These are phyloP conservation scores for Caenorhabditis japonica DNA, from an alignment of 2,888 invertebrate genomes.

Conservation along the genomic window DNA sequence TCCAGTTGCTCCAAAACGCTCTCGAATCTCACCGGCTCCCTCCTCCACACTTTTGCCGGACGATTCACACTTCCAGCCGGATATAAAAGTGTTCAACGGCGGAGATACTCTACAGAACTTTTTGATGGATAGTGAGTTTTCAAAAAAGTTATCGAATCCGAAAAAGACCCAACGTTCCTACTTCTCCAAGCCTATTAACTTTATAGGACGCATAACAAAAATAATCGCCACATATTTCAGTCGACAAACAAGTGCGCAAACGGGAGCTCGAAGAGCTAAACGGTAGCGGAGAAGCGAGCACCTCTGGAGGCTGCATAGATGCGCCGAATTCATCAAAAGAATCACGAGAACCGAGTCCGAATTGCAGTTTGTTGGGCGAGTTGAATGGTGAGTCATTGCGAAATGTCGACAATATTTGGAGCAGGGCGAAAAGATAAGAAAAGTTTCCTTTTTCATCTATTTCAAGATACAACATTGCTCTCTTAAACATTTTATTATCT, in stretches of 20 bases:
- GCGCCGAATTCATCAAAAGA: conserved; percentile 7
- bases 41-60: neutral
- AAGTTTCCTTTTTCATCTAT: neutral
- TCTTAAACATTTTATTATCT: too few relatives aligned
- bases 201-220: neutral
- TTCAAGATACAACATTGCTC: too few relatives aligned
- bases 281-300: conserved; percentile 14
- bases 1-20: conserved; percentile 7
- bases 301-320: conserved; percentile 6
- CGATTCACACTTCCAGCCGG: conserved; percentile 5
- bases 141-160: too few relatives aligned
- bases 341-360: conserved; percentile 26
- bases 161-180: too few relatives aligned
- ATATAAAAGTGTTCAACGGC: conserved; percentile 5
- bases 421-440: neutral
- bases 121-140: conserved; percentile 13
- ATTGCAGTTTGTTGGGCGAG: conserved; percentile 13
- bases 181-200: too few relatives aligned
- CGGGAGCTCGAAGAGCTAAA: conserved; percentile 2
- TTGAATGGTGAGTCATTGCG: conserved; percentile 3
- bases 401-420: neutral
- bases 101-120: conserved; percentile 4
- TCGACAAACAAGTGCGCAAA: conserved; percentile 1
- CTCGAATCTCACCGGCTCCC: conserved; percentile 1
- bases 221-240: neutral